Evolutionary conservation across 2,888 invertebrate species (phyloP), one percentile per base, ranked within the genome.

Genomic region (Cynaeus angustus): DNA sequence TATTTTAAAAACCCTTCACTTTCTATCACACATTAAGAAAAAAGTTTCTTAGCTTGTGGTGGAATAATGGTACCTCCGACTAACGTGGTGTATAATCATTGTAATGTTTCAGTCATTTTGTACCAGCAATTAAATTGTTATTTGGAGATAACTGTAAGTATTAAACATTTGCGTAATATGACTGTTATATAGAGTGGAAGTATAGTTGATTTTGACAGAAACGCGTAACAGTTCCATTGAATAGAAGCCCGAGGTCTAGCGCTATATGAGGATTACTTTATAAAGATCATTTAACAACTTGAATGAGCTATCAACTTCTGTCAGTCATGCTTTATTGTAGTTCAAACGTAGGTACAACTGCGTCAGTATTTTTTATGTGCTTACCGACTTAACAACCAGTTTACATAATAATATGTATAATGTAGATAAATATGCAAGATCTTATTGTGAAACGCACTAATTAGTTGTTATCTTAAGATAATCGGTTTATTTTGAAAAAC

Each of bases 301-400:
- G 69, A 58, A 69, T 69, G 46, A 59, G 64, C 65, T 66, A 69
- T 69, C 64, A 69, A 59, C 65, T 69, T 69, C 65, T 69, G 69
- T 69, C 65, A 65, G 69, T 65, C 65, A 58, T 58, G 58, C 50
- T 66, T 69, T 43, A 65, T 65, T 69, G 50, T 69, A 50, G 53
- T 65, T 43, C 13, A 64, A 53, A 28, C 62, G 12, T 38, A 67
- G 33, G 33, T 33, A 33, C 66, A 67, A 67, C 50, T 59, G 66
- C 59, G 14, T 58, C 50, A 38, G 38, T 62, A 43, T 66, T 56
- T 66, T 46, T 56, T 56, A 65, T 53, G 37, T 53, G 38, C 41
- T 53, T 53, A 30, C 38, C 33, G 43, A 65, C 53, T 10, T n/a
- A 43, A 53, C 65, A 53, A 52, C 65, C 21, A 33, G 33, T 33